These are phyloP conservation scores for Camponotus fellah DNA, from an alignment of 2,888 invertebrate genomes.

Conservation along the genomic window DNA sequence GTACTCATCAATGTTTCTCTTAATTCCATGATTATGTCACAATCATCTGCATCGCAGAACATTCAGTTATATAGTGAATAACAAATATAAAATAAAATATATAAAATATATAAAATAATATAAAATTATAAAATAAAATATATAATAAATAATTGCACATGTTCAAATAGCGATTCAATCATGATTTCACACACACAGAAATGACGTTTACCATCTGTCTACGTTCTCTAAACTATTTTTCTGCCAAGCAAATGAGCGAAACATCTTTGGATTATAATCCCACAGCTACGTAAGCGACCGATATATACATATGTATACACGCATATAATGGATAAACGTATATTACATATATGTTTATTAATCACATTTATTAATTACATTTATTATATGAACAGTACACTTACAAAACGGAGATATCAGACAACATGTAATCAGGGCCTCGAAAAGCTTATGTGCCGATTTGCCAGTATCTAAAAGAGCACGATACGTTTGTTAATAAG, in stretches of 20 bases:
- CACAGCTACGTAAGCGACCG: conserved; percentile 76
- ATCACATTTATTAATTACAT: conserved; percentile 44
- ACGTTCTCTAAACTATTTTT: conserved; percentile 75
- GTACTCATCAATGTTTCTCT: conserved; percentile 78
- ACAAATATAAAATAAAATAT: conserved; percentile 10
- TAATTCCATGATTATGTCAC: conserved; percentile 79
- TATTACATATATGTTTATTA: conserved; percentile 42
- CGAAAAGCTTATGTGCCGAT: conserved; percentile 82
- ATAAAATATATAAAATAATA: too few relatives aligned
- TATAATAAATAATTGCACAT: not conserved
- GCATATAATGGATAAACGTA: conserved; percentile 17
- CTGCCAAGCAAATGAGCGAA: conserved; percentile 68
- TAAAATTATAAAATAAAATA: conserved; percentile 8
- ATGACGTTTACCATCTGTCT: conserved; percentile 55
- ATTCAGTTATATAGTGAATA: conserved; percentile 22
- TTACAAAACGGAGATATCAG: conserved; percentile 82
- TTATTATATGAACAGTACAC: conserved; percentile 73
- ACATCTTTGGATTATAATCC: conserved; percentile 76
- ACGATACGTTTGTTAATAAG: conserved; percentile 6
- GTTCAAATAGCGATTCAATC: not conserved
- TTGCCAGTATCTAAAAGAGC: conserved; percentile 80
- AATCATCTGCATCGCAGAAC: conserved; percentile 74
- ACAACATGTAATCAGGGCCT: conserved; percentile 84
- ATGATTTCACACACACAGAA: conserved; percentile 21
- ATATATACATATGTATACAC: conserved; percentile 22